These are phyloP conservation scores for Actinia equina DNA, from an alignment of 64 coral and sea anemone genomes.

Conservation along the genomic window DNA sequence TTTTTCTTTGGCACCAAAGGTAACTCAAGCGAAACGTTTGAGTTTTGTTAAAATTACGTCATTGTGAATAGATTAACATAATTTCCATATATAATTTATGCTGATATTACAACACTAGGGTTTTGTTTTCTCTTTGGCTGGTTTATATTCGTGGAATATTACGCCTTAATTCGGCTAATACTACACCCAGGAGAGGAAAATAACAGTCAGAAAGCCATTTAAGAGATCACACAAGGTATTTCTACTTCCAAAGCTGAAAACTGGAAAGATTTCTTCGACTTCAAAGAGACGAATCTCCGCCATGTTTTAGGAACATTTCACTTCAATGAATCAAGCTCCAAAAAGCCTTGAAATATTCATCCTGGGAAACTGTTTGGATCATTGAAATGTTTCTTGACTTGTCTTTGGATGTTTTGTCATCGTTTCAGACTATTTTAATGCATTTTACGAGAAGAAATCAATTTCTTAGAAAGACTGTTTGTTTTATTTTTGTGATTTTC, in stretches of 20 bases:
- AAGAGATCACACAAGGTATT: neutral
- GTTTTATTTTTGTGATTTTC: neutral
- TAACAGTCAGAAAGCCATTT: neutral
- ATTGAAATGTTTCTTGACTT: neutral
- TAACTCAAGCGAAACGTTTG: neutral
- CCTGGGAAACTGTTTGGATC: neutral
- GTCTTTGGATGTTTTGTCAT: neutral
- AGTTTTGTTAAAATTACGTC: neutral
- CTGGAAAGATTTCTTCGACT: neutral
- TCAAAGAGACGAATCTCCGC: neutral
- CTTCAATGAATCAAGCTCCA: slow-evolving; percentile 4
- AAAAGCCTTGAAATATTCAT: neutral
- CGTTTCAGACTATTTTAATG: neutral
- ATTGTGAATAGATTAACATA: slow-evolving; percentile 7
- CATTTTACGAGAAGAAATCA: neutral
- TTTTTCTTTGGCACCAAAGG: neutral
- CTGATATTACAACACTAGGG: slow-evolving; percentile 6
- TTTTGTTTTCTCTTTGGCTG: neutral
- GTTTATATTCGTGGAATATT: neutral
- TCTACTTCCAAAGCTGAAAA: neutral
- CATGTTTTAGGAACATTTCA: neutral
- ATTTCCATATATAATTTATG: neutral
- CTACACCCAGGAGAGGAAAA: neutral
- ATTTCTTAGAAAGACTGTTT: neutral
- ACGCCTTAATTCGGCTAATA: neutral